Percentiles rank a stretch among this genome's conserved stretches.
phyloP scores from a whole-genome alignment of 2,113 vertebrate genomes.

The Laterallus jamaicensis region DNA sequence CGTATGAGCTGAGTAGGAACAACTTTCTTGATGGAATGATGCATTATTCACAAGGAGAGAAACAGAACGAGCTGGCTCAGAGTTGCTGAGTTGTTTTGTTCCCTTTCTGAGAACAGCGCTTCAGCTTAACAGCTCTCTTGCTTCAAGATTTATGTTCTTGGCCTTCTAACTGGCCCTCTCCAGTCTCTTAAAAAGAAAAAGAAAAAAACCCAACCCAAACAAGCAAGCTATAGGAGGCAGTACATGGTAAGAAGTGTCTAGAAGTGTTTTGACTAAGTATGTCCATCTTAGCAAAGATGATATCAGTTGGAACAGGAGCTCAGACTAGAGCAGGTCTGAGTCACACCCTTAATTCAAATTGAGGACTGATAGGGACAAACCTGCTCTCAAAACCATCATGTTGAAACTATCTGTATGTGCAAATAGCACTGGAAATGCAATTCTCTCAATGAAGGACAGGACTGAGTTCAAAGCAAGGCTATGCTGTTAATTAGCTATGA shows the following conservation, averaged over 20 bases:
- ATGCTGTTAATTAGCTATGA: background rate
- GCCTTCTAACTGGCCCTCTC: background rate
- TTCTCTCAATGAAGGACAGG: background rate
- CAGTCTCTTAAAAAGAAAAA: background rate
- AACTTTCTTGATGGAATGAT: conserved; percentile 17
- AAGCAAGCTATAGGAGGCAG: background rate
- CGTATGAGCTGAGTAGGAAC: background rate
- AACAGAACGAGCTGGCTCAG: background rate
- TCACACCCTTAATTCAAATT: background rate
- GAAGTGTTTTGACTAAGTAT: background rate
- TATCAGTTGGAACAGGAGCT: background rate
- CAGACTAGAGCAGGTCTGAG: background rate
- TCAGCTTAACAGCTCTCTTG: conserved; percentile 3
- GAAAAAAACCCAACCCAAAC: background rate
- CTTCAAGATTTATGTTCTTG: background rate
- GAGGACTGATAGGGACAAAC: background rate
- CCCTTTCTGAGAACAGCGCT: background rate
- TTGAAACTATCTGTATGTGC: background rate
- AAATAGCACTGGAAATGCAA: background rate
- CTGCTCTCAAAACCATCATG: background rate
- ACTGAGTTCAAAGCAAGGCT: background rate
- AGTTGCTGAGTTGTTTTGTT: background rate
- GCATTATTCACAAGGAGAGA: conserved; percentile 42
- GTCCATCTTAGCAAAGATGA: background rate
- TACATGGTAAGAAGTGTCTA: background rate